These are phyloP conservation scores for Sipha flava DNA, from an alignment of 1,140 invertebrate species.

Conservation along the genomic window DNA sequence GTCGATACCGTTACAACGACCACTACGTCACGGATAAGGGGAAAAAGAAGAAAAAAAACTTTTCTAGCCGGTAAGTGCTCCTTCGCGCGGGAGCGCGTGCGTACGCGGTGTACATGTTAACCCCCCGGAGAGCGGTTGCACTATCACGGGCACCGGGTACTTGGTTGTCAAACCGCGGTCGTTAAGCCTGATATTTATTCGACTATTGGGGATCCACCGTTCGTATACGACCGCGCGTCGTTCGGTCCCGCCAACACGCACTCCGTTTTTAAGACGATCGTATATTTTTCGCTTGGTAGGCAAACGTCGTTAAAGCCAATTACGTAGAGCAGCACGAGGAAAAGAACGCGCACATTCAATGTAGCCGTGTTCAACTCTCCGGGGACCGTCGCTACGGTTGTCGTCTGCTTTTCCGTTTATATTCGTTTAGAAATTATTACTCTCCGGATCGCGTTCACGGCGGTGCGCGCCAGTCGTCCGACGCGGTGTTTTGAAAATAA, in stretches of 20 bases:
- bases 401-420: not conserved
- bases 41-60: not conserved
- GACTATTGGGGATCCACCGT: not conserved
- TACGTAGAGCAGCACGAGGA: not conserved
- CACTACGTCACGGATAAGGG: not conserved
- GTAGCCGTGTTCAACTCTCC: not conserved
- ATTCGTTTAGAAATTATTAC: not conserved
- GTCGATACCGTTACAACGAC: not conserved
- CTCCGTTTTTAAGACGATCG: not conserved
- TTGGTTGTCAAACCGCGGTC: slow-evolving; percentile 22
- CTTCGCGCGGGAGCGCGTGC: too few species aligned
- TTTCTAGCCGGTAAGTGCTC: not conserved
- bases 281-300: not conserved
- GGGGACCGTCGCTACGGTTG: not conserved
- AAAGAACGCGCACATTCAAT: not conserved
- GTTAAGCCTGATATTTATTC: slow-evolving; percentile 21
- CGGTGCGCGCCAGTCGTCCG: too few species aligned
- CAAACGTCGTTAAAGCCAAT: slow-evolving; percentile 19
- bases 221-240: not conserved
- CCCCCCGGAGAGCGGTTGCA: not conserved
- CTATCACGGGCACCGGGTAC: not conserved
- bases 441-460: too few species aligned
- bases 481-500: too few species aligned
- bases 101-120: not conserved
- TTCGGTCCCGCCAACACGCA: not conserved